These are phyloP conservation scores for Callimico goeldii DNA, from an alignment of 2,797 vertebrate species.

Conservation along the genomic window DNA sequence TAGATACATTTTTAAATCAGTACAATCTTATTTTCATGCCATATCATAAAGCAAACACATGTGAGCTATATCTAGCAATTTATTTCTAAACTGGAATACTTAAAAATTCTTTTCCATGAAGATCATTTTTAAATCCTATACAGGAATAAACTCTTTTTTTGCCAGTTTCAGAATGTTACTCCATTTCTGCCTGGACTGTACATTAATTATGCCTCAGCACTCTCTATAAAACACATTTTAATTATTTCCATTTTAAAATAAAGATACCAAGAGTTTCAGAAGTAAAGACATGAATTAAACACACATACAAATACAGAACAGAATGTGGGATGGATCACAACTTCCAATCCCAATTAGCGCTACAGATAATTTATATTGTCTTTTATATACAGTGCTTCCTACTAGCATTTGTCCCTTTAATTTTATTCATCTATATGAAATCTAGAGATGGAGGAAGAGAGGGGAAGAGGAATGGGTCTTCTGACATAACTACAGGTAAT, in stretches of 20 bases:
- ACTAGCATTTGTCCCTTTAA: constrained; percentile 20
- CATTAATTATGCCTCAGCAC: constrained; percentile 48
- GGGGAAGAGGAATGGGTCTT: neutral
- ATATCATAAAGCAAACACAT: neutral
- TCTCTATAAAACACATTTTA: neutral
- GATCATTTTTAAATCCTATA: constrained; percentile 1
- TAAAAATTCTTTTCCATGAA: constrained; percentile 35
- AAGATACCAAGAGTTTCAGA: constrained; percentile 22
- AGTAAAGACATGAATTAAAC: neutral
- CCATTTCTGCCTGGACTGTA: constrained; percentile 21
- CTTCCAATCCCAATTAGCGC: neutral
- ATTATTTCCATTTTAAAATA: constrained; percentile 30
- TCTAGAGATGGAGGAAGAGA: constrained; percentile 17
- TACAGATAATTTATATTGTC: constrained; percentile 22
- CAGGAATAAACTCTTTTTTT: constrained; percentile 16
- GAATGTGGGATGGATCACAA: neutral
- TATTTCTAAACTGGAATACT: constrained; percentile 36
- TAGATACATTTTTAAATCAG: constrained; percentile 56
- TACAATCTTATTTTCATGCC: constrained; percentile 18
- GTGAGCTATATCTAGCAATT: neutral
- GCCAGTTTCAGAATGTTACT: constrained; percentile 21
- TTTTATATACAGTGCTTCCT: constrained; percentile 33
- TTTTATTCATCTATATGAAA: constrained; percentile 29
- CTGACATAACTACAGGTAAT: neutral
- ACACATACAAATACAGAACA: neutral